Evolutionary conservation across 2,888 invertebrate species (phyloP).

Genomic region (Drosophila vallismaia): DNA sequence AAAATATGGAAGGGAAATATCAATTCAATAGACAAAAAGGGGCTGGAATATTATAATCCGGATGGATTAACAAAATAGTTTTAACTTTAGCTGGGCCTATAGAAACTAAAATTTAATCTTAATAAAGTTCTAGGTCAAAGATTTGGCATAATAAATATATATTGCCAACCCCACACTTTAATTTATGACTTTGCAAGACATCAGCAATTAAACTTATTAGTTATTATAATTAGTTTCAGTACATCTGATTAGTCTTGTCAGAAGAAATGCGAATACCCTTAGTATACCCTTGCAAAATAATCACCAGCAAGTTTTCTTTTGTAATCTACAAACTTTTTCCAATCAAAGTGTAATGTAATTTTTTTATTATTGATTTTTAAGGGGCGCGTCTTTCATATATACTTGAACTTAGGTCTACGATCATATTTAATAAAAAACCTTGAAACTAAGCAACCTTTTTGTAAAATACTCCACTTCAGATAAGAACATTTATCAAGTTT

Average conservation of each 20-base stretch:
- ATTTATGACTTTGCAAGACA: conserved; percentile 17
- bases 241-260: conserved; percentile 7
- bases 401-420: not conserved
- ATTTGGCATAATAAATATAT: conserved; percentile 25
- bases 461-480: conserved; percentile 4
- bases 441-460: conserved; percentile 1
- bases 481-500: conserved; percentile 55
- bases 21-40: not conserved
- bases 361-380: not conserved
- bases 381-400: conserved; percentile 17
- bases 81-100: not conserved
- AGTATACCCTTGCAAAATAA: conserved; percentile 31
- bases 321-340: not conserved
- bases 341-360: not conserved
- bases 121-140: not conserved
- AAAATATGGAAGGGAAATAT: not conserved
- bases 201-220: conserved; percentile 8
- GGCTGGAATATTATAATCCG: not conserved
- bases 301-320: conserved; percentile 15
- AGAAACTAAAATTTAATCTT: not conserved
- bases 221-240: not conserved
- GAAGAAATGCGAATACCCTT: conserved; percentile 21
- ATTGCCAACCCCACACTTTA: conserved; percentile 4
- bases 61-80: not conserved
- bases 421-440: not conserved